Evolutionary conservation across 2,113 vertebrate genomes (phyloP), one percentile per base, ranked within the genome.

Genomic region (Nothobranchius furzeri): DNA sequence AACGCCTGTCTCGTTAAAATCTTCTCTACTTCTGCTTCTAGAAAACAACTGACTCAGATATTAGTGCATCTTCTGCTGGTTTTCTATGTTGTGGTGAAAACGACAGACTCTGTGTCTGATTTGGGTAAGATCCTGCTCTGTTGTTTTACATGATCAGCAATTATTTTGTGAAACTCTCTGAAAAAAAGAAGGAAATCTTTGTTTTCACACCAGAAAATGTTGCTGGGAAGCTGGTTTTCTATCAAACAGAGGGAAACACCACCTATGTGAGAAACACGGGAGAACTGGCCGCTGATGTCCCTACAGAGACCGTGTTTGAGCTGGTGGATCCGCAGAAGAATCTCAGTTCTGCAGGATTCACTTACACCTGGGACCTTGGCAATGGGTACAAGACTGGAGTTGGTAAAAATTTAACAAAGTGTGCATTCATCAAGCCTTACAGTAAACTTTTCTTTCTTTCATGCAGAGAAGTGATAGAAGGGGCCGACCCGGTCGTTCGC

Each of bases 351-450:
- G 92, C 92, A 12, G 87, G 83, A 0, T 95, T 97, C 80, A 90
- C 89, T 60, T 96, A 96, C 54, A 93, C 49, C 1, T 98, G 96
- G 95, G 90, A 95, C 82, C 89, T 98, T 30, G 95, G 95, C 64
- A 93, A 96, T 0, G 94, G 96, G 96, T 97, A 92, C 0, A 13
- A 60, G 80, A 17, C 6, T 35, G 56, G 14, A 70, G 9, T 43
- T 11, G 12, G 36, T 45, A 73, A 0, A 59, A 25, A 30, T 30
- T 30, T 30, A 30, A 30, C 30, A 3, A 30, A 20, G 20, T 37
- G 36, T 37, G 36, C 36, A 9, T 40, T 40, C 7, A 6, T 40
- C 7, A 14, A 10, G 14, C 50, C 25, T 71, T 3, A 51, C 12
- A 3, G 3, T 61, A 43, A 0, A 24, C 17, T 1, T 42, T 50